Evolutionary conservation across 1,140 invertebrate genomes (phyloP), one percentile per base, ranked within the genome.

Genomic region (Drosophila pseudoananassae): DNA sequence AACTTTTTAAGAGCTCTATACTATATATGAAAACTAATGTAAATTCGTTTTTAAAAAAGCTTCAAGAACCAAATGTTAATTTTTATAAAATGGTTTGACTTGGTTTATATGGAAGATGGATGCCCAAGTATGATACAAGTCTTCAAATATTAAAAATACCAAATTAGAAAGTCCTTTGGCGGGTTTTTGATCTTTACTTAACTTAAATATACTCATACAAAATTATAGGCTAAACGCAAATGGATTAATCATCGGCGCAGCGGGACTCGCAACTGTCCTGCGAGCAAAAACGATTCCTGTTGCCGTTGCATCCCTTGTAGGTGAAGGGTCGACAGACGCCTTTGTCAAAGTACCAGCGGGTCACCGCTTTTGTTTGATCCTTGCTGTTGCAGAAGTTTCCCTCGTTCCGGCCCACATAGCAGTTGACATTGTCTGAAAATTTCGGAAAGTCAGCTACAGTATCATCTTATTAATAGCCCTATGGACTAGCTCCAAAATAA

Each of bases 301-400:
- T 91, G n/a, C 90, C 90, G 45, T 90, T 88, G 75, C 90, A 91
- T 9, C 90, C 90, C 10, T 77, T 81, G 66, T 91, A 91, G 57
- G 8, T 68, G 45, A 91, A 91, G 50, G 78, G 81, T 4, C 65
- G 73, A 53, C 90, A 91, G 23, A 46, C 14, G 8, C 90, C 90
- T 20, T 91, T 91, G 60, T 91, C 85, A 36, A 77, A 78, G n/a
- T 84, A 91, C 85, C 85, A 91, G 9, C 90, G 79, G 12, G 90
- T 90, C 12, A 79, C 71, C 6, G 75, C 60, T 52, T 70, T 80
- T 1, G 79, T 84, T 17, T 90, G 74, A 25, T 91, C 85, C 66
- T 91, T 91, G 43, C 83, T 88, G 66, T 58, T 91, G 79, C 90
- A 91, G 27, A 78, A 91, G 77, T 91, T 90, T 2, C 90, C 90